Conservation (phyloP, 2,113 vertebrate species). For the Pelmatolapia mariae region DNA sequence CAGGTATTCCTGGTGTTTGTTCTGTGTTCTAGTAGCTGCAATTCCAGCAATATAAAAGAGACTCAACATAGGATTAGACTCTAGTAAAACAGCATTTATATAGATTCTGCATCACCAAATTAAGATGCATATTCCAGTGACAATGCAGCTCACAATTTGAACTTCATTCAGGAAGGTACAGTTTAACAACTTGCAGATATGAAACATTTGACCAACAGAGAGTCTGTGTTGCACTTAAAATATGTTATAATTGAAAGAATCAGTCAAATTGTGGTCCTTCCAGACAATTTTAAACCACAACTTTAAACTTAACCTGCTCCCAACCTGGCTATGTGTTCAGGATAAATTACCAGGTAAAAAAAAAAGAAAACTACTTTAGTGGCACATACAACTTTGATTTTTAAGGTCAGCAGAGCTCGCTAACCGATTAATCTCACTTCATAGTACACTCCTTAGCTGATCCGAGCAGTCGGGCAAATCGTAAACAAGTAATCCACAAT, state of each 20-base stretch:
- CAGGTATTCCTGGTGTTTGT: not conserved
- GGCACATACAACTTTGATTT: not conserved
- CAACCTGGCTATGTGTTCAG: not conserved
- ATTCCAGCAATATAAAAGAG: not conserved
- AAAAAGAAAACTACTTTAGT: not conserved
- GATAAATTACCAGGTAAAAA: not conserved
- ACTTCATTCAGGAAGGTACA: not conserved
- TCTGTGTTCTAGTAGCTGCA: not conserved
- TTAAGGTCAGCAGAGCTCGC: not conserved
- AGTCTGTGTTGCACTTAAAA: not conserved
- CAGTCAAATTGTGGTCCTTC: not conserved
- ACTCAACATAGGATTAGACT: not conserved
- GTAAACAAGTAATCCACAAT: too few species aligned
- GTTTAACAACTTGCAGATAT: not conserved
- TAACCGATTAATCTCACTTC: not conserved
- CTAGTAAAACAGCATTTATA: not conserved
- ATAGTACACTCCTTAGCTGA: not conserved
- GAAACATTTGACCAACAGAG: not conserved
- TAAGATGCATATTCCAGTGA: not conserved
- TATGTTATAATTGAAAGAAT: not conserved
- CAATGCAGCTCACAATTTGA: not conserved
- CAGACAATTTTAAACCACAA: not conserved
- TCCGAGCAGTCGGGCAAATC: not conserved
- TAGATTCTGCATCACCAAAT: not conserved
- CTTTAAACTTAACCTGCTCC: not conserved